Evolutionary conservation across 2,797 vertebrate species (phyloP).

Genomic region (Morelia viridis): DNA sequence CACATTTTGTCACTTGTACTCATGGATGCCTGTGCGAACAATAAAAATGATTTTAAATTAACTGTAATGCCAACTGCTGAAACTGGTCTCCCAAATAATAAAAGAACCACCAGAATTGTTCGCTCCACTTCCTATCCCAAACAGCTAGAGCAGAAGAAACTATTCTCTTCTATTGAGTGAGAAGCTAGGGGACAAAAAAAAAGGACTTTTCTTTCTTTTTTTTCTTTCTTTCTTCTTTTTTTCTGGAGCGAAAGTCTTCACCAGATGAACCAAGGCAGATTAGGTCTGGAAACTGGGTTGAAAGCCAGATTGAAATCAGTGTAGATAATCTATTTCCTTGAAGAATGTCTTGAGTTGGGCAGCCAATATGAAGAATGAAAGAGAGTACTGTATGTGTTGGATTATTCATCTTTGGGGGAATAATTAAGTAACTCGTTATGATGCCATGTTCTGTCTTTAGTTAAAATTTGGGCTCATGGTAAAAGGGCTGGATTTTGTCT

Average conservation of each 20-base stretch:
- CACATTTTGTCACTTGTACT: not conserved
- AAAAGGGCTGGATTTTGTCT: not conserved
- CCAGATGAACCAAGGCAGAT: not conserved
- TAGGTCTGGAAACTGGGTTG: not conserved
- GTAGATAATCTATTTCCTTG: not conserved
- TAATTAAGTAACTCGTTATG: constrained; percentile 22
- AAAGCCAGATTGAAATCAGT: not conserved
- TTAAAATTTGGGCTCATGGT: not conserved
- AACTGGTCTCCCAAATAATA: not conserved
- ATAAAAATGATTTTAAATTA: not conserved
- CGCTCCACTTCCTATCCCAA: not conserved
- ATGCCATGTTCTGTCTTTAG: not conserved
- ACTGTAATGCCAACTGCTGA: not conserved
- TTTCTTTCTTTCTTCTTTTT: not conserved
- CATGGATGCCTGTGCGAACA: not conserved
- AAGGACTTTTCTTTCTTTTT: not conserved
- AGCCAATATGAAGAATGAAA: constrained; percentile 19
- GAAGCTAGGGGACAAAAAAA: not conserved
- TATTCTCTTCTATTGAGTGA: not conserved
- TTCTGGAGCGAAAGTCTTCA: not conserved
- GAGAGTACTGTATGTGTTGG: not conserved
- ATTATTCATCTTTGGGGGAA: not conserved
- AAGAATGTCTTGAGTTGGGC: not conserved
- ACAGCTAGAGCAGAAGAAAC: not conserved
- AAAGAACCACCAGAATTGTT: not conserved